These are phyloP conservation scores for Ophioninae sp. DNA, from an alignment of 2,888 invertebrate species.

Conservation along the genomic window DNA sequence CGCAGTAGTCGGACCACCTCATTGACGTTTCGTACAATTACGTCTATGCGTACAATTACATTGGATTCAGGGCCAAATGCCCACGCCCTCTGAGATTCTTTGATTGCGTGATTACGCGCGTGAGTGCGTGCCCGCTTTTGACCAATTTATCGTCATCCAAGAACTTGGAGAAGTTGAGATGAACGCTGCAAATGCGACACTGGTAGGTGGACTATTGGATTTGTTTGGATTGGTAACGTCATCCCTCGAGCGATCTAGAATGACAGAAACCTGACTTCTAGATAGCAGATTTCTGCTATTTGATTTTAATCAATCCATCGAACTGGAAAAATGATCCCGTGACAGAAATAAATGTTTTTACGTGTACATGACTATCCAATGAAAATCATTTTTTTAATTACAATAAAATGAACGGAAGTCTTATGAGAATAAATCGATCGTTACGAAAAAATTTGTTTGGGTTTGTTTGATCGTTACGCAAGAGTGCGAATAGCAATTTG, in stretches of 20 bases:
- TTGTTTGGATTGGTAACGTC: too few species aligned
- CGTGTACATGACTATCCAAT: conserved; percentile 12
- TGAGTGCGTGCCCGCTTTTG: background rate
- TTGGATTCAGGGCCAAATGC: conserved; percentile 42
- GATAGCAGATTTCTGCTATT: background rate
- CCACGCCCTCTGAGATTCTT: conserved; percentile 28
- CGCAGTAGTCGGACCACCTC: too few species aligned
- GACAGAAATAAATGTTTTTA: conserved; percentile 33
- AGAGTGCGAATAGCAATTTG: too few species aligned
- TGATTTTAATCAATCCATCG: background rate
- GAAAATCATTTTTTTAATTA: too few species aligned
- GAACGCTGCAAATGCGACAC: background rate
- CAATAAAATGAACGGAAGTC: too few species aligned
- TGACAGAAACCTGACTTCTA: too few species aligned
- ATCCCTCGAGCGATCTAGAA: too few species aligned
- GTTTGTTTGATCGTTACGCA: too few species aligned
- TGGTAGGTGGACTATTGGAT: background rate
- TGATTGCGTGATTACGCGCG: background rate
- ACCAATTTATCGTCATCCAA: conserved; percentile 39
- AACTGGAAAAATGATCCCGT: background rate
- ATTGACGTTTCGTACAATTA: background rate
- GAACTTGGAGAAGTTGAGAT: conserved; percentile 1
- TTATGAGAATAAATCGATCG: conserved; percentile 9
- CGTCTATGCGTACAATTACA: conserved; percentile 54
- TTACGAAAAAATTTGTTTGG: conserved; percentile 2